A percentile compares a stretch with the other conserved stretches of the same genome.
Evolutionary conservation across 2,888 invertebrate species (phyloP).

Genomic region (Malthinus seriepunctatus): DNA sequence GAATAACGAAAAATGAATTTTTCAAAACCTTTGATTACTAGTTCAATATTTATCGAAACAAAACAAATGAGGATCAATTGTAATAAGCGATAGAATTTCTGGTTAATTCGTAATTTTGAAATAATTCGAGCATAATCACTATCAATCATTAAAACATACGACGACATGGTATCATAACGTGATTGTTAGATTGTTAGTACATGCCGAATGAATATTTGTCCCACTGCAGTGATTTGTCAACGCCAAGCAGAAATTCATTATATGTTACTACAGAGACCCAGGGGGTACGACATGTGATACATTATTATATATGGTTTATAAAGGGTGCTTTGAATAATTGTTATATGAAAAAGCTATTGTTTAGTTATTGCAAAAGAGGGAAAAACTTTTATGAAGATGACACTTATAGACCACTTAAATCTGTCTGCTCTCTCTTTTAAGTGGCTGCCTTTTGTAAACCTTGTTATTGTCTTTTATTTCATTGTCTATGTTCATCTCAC

Average conservation of each 20-base stretch:
- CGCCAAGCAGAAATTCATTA: constrained; percentile 52
- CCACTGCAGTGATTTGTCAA: constrained; percentile 52
- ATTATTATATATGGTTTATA: constrained; percentile 40
- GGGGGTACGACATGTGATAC: constrained; percentile 42
- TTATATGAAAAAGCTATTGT: constrained; percentile 24
- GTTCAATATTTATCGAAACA: too few relatives aligned
- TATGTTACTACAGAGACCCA: constrained; percentile 30
- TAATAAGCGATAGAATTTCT: constrained; percentile 23
- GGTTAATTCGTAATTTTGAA: constrained; percentile 22
- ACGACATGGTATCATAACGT: constrained; percentile 42
- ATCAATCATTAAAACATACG: constrained; percentile 43
- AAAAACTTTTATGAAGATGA: constrained; percentile 24
- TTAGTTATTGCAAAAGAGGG: constrained; percentile 22
- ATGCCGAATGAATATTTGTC: constrained; percentile 42
- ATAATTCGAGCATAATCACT: constrained; percentile 33
- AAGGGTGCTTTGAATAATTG: constrained; percentile 42
- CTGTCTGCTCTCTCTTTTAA: constrained; percentile 15
- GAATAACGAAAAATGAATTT: too few relatives aligned
- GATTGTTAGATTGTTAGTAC: constrained; percentile 37
- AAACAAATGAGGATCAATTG: too few relatives aligned
- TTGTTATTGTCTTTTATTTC: constrained; percentile 1
- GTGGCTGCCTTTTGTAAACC: not conserved
- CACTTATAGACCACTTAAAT: constrained; percentile 22
- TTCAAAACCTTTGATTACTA: too few relatives aligned
- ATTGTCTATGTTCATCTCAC: not conserved